Base-by-base conservation (phyloP, 1,140 invertebrate species). In the Danaus plexippus region DNA sequence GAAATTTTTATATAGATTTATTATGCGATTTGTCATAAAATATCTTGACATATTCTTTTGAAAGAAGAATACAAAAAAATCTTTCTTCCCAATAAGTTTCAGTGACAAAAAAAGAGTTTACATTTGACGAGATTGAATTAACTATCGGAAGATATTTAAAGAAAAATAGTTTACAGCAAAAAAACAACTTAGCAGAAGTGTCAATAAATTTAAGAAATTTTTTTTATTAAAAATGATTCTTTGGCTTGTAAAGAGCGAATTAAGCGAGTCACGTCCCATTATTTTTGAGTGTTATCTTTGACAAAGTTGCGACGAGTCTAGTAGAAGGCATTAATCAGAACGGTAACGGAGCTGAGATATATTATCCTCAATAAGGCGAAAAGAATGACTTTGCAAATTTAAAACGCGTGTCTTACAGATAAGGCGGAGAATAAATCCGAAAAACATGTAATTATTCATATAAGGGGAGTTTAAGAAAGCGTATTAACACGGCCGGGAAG, bases 401-500 rank as follows among this genome's bases (percentile, higher is more conserved):
- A 74, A 82, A 83, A 78, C 75, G 72, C 84, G 75, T 85, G 84
- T 87, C 78, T 69, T 74, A 73, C 64, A 72, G 83, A 86, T 86
- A 82, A 81, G 69, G 66, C 55, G 64, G 58, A 61, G 70, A 64
- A 81, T 75, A 79, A 83, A 83, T 75, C 73, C 68, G 61, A 72
- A 69, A 79, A 84, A 85, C 79, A 84, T 74, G 77, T 87, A 87
- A 87, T 87, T 85, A 85, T 85, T 87, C 83, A 83, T 82, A 81
- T 85, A 73, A 77, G 84, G 52, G 80, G 74, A 76, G 79, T 77
- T 77, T 77, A 79, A 78, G 75, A 74, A 69, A 63, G 66, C 69
- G 76, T 85, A 80, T 82, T 83, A 84, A 84, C 73, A 77, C 61
- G 76, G 73, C 63, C 49, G 58, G 61, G 66, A 75, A 62, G 61